A percentile compares a stretch with the other conserved stretches of the same genome.
Evolutionary conservation across 53 echinoderm and acorn worm species (phyloP).

Genomic region (Temnopleurus reevesii): DNA sequence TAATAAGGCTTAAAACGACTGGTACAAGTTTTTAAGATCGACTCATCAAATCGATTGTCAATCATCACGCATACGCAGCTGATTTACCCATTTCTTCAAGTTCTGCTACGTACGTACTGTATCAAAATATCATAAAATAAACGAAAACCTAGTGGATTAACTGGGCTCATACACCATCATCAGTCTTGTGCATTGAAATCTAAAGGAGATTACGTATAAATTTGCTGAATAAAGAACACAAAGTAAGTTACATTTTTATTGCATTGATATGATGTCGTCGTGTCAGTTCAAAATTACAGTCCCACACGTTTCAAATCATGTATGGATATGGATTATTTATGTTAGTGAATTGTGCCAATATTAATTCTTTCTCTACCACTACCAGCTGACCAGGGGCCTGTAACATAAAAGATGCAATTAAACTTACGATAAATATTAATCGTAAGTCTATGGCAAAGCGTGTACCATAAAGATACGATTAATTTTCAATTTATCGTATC

Average conservation of each 20-base stretch:
- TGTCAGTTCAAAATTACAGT: not conserved
- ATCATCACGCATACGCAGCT: not conserved
- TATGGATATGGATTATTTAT: not conserved
- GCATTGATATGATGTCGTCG: not conserved
- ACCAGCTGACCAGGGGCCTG: too few relatives aligned
- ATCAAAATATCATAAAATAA: not conserved
- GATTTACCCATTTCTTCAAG: not conserved
- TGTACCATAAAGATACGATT: too few relatives aligned
- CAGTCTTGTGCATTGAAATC: not conserved
- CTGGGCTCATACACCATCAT: not conserved
- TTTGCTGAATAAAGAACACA: not conserved
- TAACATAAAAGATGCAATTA: too few relatives aligned
- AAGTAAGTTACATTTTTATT: too few relatives aligned
- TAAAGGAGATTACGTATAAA: not conserved
- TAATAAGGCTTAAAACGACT: not conserved
- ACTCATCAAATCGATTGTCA: not conserved
- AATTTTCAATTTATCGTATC: too few relatives aligned
- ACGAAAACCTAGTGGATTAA: not conserved
- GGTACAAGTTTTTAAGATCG: not conserved
- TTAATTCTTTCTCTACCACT: too few relatives aligned
- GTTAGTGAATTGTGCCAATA: not conserved
- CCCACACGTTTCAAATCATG: not conserved
- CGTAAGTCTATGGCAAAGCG: too few relatives aligned
- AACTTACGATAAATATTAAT: too few relatives aligned
- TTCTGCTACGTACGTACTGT: too few relatives aligned